phyloP scores from a whole-genome alignment of 2,888 invertebrate species.

The Drosophila siamana region DNA sequence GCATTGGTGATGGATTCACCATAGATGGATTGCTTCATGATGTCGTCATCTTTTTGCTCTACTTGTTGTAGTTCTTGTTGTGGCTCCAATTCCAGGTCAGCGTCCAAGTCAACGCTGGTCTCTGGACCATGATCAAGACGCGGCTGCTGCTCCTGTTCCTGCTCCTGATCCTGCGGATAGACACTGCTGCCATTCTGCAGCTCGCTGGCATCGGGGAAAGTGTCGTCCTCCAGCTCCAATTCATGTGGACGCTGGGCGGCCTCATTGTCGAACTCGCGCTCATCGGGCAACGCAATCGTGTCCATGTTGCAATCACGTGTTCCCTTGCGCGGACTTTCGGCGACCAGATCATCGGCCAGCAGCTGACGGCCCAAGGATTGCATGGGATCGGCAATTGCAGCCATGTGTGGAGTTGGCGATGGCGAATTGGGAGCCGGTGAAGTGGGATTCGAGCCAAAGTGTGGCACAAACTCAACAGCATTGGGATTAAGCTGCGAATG shows the following conservation, averaged over 20 bases:
- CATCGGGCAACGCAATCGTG: conserved; percentile 81
- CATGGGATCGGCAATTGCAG: conserved; percentile 32
- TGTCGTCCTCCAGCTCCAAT: conserved; percentile 70
- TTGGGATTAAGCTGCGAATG: conserved; percentile 93
- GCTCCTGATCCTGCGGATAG: conserved; percentile 2
- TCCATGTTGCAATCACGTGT: conserved; percentile 82
- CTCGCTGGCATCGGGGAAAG: conserved; percentile 47
- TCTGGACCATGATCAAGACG: conserved; percentile 79
- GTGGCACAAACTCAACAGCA: conserved; percentile 91
- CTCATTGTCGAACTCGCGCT: conserved; percentile 83
- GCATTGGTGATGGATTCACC: conserved; percentile 57
- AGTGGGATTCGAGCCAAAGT: conserved; percentile 86
- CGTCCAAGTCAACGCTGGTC: conserved; percentile 74
- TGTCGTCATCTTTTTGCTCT: conserved; percentile 46
- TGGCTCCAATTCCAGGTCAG: conserved; percentile 39
- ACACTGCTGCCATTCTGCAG: conserved; percentile 50
- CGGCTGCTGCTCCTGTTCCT: conserved; percentile 21
- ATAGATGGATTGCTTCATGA: conserved; percentile 82
- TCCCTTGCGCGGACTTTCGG: conserved; percentile 91
- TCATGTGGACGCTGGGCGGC: conserved; percentile 84
- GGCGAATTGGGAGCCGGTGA: conserved; percentile 82
- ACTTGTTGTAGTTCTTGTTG: not conserved
- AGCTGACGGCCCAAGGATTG: conserved; percentile 62
- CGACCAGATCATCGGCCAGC: conserved; percentile 86
- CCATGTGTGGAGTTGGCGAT: not conserved